These are phyloP conservation scores for Lucifuga dentata DNA, from an alignment of 2,113 vertebrate genomes.

Conservation along the genomic window DNA sequence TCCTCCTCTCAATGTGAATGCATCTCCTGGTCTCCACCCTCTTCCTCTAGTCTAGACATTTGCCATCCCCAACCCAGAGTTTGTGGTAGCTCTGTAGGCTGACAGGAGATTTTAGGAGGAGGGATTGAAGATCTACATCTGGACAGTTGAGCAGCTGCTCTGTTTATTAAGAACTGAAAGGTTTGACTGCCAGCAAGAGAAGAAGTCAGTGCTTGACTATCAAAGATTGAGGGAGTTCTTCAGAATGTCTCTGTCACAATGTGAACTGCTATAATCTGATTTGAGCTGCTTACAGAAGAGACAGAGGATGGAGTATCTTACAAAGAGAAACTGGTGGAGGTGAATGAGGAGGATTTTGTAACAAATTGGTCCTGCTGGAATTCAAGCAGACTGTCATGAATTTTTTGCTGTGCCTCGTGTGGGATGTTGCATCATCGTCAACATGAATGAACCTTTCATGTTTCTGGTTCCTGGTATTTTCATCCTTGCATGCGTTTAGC, in stretches of 20 bases:
- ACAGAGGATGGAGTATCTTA: slow-evolving; percentile 17
- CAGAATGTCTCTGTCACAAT: slow-evolving; percentile 45
- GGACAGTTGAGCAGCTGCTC: slow-evolving; percentile 28
- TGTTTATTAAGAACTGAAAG: slow-evolving; percentile 36
- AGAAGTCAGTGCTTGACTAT: slow-evolving; percentile 38
- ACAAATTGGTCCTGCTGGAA: slow-evolving; percentile 36
- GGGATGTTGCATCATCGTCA: background rate
- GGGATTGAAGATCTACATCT: slow-evolving; percentile 32
- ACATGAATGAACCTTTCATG: slow-evolving; percentile 16
- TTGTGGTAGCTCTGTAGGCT: slow-evolving; percentile 46
- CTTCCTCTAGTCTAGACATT: slow-evolving; percentile 60
- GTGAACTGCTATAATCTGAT: slow-evolving; percentile 70
- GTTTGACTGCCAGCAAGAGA: slow-evolving; percentile 25
- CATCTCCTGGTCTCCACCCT: slow-evolving; percentile 73
- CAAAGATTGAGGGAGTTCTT: slow-evolving; percentile 49
- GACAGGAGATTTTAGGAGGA: slow-evolving; percentile 27
- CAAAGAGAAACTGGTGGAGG: slow-evolving; percentile 35
- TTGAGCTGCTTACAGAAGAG: slow-evolving; percentile 75
- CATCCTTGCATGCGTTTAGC: background rate
- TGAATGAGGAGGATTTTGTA: slow-evolving; percentile 34
- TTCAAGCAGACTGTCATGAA: slow-evolving; percentile 22
- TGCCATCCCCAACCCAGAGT: slow-evolving; percentile 58
- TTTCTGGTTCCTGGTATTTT: slow-evolving; percentile 1
- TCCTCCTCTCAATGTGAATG: slow-evolving; percentile 69
- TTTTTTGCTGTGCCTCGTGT: background rate